A percentile compares a stretch with the other conserved stretches of the same genome.
Evolutionary conservation across 2,888 invertebrate species (phyloP).

Genomic region (Cheilosia grossa): DNA sequence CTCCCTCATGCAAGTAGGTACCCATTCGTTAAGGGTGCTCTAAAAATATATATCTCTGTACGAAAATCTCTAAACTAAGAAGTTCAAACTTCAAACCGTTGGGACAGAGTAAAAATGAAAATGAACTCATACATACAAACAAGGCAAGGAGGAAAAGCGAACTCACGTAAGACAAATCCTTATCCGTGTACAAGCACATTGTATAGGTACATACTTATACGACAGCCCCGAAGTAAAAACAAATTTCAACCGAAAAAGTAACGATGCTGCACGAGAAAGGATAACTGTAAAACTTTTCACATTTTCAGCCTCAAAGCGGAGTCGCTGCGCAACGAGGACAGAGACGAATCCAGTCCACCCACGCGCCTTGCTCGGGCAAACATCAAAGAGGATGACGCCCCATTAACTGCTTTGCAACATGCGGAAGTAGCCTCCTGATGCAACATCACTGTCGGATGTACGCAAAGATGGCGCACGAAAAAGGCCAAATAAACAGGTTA

Average conservation of each 20-base stretch:
- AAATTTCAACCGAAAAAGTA: conserved; percentile 40
- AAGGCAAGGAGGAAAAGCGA: conserved; percentile 41
- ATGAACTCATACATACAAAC: conserved; percentile 64
- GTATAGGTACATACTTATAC: no score
- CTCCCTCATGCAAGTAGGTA: not conserved
- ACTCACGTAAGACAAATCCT: conserved; percentile 42
- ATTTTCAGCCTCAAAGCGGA: conserved; percentile 67
- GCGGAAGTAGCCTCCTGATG: conserved; percentile 30
- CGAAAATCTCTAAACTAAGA: conserved; percentile 35
- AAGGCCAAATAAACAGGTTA: conserved; percentile 41
- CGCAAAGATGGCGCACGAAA: conserved; percentile 38
- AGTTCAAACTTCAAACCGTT: conserved; percentile 57
- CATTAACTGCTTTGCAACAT: conserved; percentile 50
- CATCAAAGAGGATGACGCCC: conserved; percentile 61
- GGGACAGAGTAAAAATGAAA: conserved; percentile 61
- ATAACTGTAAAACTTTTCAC: conserved; percentile 65
- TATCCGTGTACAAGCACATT: not conserved
- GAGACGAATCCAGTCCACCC: conserved; percentile 29
- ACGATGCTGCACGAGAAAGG: conserved; percentile 49
- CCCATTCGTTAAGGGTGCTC: not conserved
- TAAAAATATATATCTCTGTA: conserved; percentile 8
- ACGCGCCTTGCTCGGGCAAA: conserved; percentile 45
- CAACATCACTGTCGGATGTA: conserved; percentile 36
- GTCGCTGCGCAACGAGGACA: conserved; percentile 50
- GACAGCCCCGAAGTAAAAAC: conserved; percentile 3